These are phyloP conservation scores for Rapana venosa DNA, from an alignment of 2,888 invertebrate genomes.

Conservation along the genomic window DNA sequence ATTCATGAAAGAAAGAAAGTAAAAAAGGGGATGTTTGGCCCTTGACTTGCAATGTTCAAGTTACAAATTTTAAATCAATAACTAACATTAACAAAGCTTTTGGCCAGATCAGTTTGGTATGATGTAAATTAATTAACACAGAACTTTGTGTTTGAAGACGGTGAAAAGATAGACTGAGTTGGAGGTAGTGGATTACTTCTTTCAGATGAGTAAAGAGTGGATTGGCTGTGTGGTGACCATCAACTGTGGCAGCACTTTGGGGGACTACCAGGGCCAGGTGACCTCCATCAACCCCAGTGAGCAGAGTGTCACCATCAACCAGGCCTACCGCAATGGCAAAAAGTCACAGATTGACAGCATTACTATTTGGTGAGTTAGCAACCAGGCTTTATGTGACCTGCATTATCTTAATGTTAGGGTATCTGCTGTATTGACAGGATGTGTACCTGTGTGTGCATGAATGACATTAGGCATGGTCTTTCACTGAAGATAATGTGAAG, in stretches of 20 bases:
- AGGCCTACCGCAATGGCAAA: slow-evolving; percentile 90
- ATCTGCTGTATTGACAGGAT: too few relatives aligned
- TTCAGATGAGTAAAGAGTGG: slow-evolving; percentile 78
- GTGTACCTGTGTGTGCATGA: too few relatives aligned
- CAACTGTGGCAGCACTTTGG: slow-evolving; percentile 87
- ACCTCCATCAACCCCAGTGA: slow-evolving; percentile 85
- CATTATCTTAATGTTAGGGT: too few relatives aligned
- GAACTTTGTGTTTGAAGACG: not conserved
- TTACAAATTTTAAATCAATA: too few relatives aligned
- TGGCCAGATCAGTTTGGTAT: not conserved
- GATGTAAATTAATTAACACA: not conserved
- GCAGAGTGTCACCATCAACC: slow-evolving; percentile 85
- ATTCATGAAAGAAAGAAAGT: not conserved
- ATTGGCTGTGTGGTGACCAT: slow-evolving; percentile 91
- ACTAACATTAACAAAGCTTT: not conserved
- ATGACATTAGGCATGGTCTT: too few relatives aligned
- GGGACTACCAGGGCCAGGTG: slow-evolving; percentile 90
- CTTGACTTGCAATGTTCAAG: not conserved
- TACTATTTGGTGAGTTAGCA: slow-evolving; percentile 82
- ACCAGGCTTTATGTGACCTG: too few relatives aligned
- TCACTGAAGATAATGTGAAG: too few relatives aligned
- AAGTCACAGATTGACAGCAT: slow-evolving; percentile 83
- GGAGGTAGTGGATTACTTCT: not conserved
- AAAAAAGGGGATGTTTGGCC: not conserved
- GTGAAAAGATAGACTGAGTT: not conserved